Base-by-base conservation (phyloP, 2,797 vertebrate species). In the Onychomys arenicola region DNA sequence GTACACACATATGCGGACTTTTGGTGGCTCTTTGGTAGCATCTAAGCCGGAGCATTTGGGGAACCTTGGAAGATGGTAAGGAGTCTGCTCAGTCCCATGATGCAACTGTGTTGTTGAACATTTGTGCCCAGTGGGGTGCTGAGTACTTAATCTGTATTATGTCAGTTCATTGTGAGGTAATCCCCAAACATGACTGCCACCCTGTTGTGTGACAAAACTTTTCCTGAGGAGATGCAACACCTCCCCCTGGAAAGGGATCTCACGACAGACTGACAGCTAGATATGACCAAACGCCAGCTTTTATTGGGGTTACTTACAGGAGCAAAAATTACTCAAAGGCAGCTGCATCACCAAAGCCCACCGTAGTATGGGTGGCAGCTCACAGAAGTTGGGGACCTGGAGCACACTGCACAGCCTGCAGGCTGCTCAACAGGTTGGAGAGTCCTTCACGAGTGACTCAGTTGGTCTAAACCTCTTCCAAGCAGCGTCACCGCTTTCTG, bases 51-150 rank as follows among this genome's bases (percentile, higher is more conserved):
- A 0, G 0, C 23, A 27, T 25, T 32, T 19, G 9, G 37, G 37
- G 46, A 84, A 12, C 34, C 59, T 37, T 37, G 59, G 67, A 89
- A 69, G 40, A 82, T 6, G 32, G 61, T 25, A 40, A 3, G 2
- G 76, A 75, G 5, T 25, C 61, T 27, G 10, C n/a, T 49, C 14
- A 9, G 21, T 63, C 32, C 65, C 1, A 0, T 6, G 59, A 2
- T 32, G 2, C 40, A 49, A 49, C 57, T 12, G 40, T 57, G 73
- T 6, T 13, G 8, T 55, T 16, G 81, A 69, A 49, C 9, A 0
- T 49, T 34, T 12, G 43, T 46, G 46, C 3, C 19, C 27, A 1
- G 55, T 7, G 46, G 81, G 32, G 46, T 57, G 52, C 25, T 0
- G 0, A 9, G 59, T 25, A 63, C 52, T 32, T 14, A 11, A 19